These are phyloP conservation scores for Nibea albiflora DNA, from an alignment of 2,113 vertebrate genomes.

Conservation along the genomic window DNA sequence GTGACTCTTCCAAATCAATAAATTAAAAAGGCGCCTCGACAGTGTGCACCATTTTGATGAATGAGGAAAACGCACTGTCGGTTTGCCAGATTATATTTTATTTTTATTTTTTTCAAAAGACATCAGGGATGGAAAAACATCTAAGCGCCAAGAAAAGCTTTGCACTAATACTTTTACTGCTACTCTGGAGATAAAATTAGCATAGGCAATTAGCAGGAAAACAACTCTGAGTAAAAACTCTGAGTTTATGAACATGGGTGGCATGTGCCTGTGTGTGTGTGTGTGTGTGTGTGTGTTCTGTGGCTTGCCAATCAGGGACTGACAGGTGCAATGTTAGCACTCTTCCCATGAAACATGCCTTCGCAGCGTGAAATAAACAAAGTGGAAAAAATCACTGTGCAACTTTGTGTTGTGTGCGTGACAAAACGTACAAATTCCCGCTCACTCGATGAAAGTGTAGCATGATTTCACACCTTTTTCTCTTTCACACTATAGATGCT, in stretches of 20 bases:
- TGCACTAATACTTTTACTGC: conserved; percentile 61
- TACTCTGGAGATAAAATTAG: conserved; percentile 70
- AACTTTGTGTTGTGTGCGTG: conserved; percentile 39
- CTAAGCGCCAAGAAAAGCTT: conserved; percentile 53
- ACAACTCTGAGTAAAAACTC: conserved; percentile 57
- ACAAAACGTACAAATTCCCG: conserved; percentile 50
- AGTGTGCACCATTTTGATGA: neutral
- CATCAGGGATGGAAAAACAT: conserved; percentile 55
- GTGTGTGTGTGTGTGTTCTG: conserved; percentile 21
- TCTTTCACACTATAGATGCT: conserved; percentile 26
- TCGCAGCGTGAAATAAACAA: conserved; percentile 54
- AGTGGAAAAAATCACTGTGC: conserved; percentile 35
- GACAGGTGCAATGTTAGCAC: conserved; percentile 63
- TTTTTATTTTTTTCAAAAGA: conserved; percentile 37
- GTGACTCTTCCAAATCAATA: neutral
- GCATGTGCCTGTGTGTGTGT: conserved; percentile 28
- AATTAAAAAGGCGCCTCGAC: neutral
- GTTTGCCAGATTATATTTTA: neutral
- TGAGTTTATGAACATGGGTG: conserved; percentile 50
- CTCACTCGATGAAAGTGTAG: conserved; percentile 35
- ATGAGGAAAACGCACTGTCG: conserved; percentile 27
- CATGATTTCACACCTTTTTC: conserved; percentile 56
- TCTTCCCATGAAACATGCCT: conserved; percentile 57
- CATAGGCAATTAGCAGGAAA: conserved; percentile 74
- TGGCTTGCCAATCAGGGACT: conserved; percentile 46